phyloP scores from a whole-genome alignment of 2,888 invertebrate genomes.

The Cosmia trapezina region DNA sequence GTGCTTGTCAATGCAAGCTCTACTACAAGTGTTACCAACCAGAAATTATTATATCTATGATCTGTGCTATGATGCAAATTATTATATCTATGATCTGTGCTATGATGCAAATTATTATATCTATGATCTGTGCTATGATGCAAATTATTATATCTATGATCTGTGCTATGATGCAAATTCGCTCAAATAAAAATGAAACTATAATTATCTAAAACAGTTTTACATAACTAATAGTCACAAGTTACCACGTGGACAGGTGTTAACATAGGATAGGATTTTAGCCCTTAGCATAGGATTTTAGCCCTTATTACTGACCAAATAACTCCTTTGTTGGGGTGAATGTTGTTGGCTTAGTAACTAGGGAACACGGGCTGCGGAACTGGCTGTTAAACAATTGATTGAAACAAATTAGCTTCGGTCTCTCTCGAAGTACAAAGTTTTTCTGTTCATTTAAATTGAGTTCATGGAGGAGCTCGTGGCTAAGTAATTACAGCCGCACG shows the following conservation, averaged over 20 bases:
- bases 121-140: no score
- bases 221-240: neutral
- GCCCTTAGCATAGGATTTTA: neutral
- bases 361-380: slow-evolving; percentile 51
- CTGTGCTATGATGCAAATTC: no score
- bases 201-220: neutral
- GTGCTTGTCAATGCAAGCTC: neutral
- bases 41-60: no score
- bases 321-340: slow-evolving; percentile 12
- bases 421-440: slow-evolving; percentile 3
- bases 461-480: no score
- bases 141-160: no score
- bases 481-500: no score
- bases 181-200: neutral
- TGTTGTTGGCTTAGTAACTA: slow-evolving; percentile 26
- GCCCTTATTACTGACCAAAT: neutral
- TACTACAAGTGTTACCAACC: neutral
- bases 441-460: neutral
- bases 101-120: no score
- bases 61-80: no score
- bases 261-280: neutral
- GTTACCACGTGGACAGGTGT: neutral
- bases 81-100: no score
- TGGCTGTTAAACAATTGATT: slow-evolving; percentile 58
- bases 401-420: slow-evolving; percentile 51